Evolutionary conservation across 2,888 invertebrate species (phyloP).

Genomic region (Bursaphelenchus okinawaensis): DNA sequence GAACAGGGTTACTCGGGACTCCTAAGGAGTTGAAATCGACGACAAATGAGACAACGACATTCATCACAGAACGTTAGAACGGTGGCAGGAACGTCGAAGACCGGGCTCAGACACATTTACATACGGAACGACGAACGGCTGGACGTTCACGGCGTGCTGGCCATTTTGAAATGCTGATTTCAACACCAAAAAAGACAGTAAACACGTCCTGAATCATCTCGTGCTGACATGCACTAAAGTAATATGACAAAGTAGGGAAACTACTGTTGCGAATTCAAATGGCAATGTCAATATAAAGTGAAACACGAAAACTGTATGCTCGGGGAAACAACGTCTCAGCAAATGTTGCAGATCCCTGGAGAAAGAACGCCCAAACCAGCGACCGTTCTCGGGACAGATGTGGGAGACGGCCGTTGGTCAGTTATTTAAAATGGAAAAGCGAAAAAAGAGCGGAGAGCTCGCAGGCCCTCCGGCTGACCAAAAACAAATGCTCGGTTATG

Average conservation of each 20-base stretch:
- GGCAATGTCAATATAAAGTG: no score
- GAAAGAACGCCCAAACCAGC: not conserved
- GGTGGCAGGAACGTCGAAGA: not conserved
- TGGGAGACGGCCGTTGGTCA: not conserved
- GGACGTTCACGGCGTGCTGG: no score
- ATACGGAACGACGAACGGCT: no score
- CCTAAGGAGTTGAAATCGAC: not conserved
- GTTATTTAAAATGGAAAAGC: not conserved
- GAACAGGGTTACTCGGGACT: conserved; percentile 7
- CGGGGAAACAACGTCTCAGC: not conserved
- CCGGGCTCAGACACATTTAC: no score
- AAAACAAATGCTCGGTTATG: not conserved
- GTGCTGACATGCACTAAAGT: no score
- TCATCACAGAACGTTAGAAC: not conserved
- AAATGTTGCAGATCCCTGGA: not conserved
- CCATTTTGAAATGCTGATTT: no score
- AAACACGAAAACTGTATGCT: no score
- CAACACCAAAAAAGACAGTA: no score
- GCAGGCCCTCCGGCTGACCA: not conserved
- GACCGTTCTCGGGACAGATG: not conserved
- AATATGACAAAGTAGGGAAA: no score
- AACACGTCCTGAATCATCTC: no score
- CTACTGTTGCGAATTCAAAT: no score
- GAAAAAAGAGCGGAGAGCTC: not conserved
- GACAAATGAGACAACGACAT: conserved; percentile 1